phyloP scores from a whole-genome alignment of 1,140 invertebrate genomes.

The Cyclina sinensis region DNA sequence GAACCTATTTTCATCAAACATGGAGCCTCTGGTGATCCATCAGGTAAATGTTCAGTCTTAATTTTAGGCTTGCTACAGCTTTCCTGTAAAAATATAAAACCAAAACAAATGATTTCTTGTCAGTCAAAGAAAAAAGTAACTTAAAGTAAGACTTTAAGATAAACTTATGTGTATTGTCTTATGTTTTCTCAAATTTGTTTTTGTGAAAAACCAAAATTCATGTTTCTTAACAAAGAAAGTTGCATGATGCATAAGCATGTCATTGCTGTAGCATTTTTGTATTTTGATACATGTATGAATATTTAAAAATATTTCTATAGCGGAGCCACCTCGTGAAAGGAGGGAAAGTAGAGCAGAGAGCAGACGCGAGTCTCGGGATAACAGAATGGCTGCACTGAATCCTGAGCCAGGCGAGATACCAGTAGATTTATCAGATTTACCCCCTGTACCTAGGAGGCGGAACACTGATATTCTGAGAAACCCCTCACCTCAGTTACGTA shows the following conservation, averaged over 20 bases:
- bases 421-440: slow-evolving; percentile 15
- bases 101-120: no score
- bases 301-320: background rate
- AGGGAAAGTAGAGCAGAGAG: slow-evolving; percentile 7
- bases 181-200: no score
- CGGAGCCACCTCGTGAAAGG: slow-evolving; percentile 54
- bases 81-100: no score
- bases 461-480: slow-evolving; percentile 32
- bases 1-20: slow-evolving; percentile 43
- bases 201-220: no score
- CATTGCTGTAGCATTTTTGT: no score
- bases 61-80: no score
- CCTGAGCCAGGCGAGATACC: slow-evolving; percentile 26
- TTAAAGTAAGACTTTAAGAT: no score
- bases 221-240: no score
- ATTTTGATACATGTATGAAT: no score
- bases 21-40: slow-evolving; percentile 33
- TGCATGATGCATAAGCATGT: no score
- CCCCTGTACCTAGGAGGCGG: slow-evolving; percentile 46
- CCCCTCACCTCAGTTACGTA: slow-evolving; percentile 46
- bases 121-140: no score
- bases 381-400: slow-evolving; percentile 35
- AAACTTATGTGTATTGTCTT: no score
- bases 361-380: slow-evolving; percentile 48
- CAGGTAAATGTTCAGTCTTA: slow-evolving; percentile 36